Base-by-base conservation (phyloP, 2,113 vertebrate species). In the Orientallactaga bullata region DNA sequence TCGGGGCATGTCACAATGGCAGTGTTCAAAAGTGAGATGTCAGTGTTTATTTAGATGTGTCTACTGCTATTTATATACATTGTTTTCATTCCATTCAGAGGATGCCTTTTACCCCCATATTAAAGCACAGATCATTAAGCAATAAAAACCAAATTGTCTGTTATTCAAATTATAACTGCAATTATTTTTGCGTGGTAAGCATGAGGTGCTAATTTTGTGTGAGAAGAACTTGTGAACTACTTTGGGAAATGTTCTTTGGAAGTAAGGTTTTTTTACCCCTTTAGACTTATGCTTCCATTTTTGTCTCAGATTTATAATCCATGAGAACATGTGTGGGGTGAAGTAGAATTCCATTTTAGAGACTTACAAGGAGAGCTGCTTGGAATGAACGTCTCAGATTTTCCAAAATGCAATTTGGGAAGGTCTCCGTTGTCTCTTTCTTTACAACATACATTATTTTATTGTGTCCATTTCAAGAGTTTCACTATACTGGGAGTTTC, bases 121-220 rank as follows among this genome's bases (percentile, higher is more conserved):
- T 90, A 96, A 97, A 97, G 96, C 97, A 97, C 97, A 97, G 93
- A 92, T 93, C 92, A 96, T 90, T 94, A 94, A 97, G 97, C 96
- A 97, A 97, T 97, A 97, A 97, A 96, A 96, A 96, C 39, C 66
- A 95, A 94, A 95, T 88, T 85, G 78, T 96, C 61, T 94, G 76
- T 97, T 73, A 88, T 93, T 96, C 90, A 96, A 77, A 97, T 93
- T 94, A 93, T 15, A 95, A 89, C 88, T 81, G 47, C 88, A 83
- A 0, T 93, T 96, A 94, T 90, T 96, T 95, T 95, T 89, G 69
- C 94, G 72, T 94, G 92, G 79, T 96, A 55, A 96, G 95, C 94
- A 85, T 92, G 93, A 96, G 96, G 95, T 96, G 97, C 96, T 97
- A 94, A 96, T 90, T 95, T 91, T 94, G 80, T 96, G 88, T 97